Percentiles rank a stretch among this genome's conserved stretches.
Conservation (phyloP, 1,140 invertebrate genomes). For the Trinorchestia longiramus region DNA sequence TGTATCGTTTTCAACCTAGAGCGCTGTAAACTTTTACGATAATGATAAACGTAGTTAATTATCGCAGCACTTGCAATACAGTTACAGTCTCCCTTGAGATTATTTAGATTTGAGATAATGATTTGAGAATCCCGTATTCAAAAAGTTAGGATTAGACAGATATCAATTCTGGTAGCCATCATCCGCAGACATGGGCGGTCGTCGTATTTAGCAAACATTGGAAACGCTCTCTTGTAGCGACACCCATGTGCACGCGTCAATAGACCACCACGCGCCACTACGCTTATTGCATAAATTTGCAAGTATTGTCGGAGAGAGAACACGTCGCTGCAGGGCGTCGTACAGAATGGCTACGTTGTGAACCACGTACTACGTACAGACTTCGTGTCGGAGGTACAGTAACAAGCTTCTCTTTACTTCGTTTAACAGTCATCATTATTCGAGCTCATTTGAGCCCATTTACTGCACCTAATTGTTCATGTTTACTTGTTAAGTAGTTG, state of each 20-base stretch:
- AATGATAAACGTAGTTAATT: too few species aligned
- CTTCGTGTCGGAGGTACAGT: too few species aligned
- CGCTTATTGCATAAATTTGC: constrained; percentile 55
- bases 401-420: too few species aligned
- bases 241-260: constrained; percentile 41
- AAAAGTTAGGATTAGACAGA: neutral
- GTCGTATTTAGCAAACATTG: constrained; percentile 16
- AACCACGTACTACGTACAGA: neutral
- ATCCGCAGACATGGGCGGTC: neutral
- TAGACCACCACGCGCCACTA: constrained; percentile 34
- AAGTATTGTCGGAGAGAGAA: neutral
- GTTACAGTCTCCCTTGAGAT: too few species aligned
- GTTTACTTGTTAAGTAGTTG: too few species aligned
- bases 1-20: neutral
- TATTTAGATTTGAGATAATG: too few species aligned
- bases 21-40: neutral
- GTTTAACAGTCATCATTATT: too few species aligned
- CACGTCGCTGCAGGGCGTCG: neutral
- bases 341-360: neutral
- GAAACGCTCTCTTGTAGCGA: constrained; percentile 1
- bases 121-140: neutral
- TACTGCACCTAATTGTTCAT: too few species aligned
- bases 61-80: too few species aligned
- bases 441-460: too few species aligned
- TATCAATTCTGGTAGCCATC: neutral